Evolutionary conservation across 1,140 invertebrate species (phyloP).

Genomic region (Meloidogyne exigua): DNA sequence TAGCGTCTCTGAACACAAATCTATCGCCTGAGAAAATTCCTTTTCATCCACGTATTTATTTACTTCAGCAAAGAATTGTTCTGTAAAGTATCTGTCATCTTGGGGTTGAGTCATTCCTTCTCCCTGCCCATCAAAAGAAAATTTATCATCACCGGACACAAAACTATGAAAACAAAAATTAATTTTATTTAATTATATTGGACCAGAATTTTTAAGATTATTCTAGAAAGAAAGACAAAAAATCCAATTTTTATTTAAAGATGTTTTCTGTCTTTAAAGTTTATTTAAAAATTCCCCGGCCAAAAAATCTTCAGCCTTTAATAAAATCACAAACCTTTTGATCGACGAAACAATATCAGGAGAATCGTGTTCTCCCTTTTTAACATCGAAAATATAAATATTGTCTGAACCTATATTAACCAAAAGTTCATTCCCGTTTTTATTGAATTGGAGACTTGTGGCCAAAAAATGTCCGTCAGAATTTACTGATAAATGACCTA

Average conservation of each 20-base stretch:
- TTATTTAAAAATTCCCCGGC: too few species aligned
- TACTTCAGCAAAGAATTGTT: slow-evolving; percentile 6
- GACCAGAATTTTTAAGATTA: too few species aligned
- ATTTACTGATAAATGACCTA: slow-evolving; percentile 22
- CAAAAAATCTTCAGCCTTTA: not conserved
- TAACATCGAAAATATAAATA: slow-evolving; percentile 34
- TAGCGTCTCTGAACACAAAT: slow-evolving; percentile 6
- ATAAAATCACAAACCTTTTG: slow-evolving; percentile 7
- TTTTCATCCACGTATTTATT: not conserved
- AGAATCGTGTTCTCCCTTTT: not conserved
- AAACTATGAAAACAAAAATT: not conserved
- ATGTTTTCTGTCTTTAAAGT: too few species aligned
- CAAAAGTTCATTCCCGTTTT: slow-evolving; percentile 26
- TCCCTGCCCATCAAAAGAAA: not conserved
- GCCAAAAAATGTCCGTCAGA: slow-evolving; percentile 20
- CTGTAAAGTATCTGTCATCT: not conserved
- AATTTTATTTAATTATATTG: too few species aligned
- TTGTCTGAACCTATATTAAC: slow-evolving; percentile 34
- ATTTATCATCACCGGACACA: not conserved
- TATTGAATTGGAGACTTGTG: slow-evolving; percentile 32
- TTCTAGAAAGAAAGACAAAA: too few species aligned
- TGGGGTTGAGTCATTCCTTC: not conserved
- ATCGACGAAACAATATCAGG: slow-evolving; percentile 17
- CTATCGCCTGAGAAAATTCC: slow-evolving; percentile 15
- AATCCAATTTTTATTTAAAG: too few species aligned